Evolutionary conservation across 1,140 invertebrate species (phyloP), one percentile per base, ranked within the genome.

Genomic region (Centruroides vittatus): DNA sequence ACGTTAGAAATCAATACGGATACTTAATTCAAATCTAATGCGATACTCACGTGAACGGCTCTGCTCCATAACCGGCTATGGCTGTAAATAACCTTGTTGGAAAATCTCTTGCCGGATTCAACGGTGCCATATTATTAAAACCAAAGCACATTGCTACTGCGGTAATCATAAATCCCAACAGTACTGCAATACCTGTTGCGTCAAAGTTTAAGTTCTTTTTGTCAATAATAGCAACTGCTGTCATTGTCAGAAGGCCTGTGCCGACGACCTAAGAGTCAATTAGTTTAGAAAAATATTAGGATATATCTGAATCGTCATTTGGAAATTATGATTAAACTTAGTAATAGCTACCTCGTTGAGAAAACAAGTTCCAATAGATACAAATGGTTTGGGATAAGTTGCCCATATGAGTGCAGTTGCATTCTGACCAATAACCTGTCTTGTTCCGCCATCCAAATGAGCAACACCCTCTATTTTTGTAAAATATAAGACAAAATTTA

Each of bases 41-140:
- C 41, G 8, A 41, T 8, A 41, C 41, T 41, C 41, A 41, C 41
- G 41, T 41, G 8, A 41, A 41, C 3, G 41, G 5, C 3, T 41
- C 41, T 6, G 61, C 61, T 3, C 80, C 81, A 76, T 80, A 82
- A 23, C 81, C 81, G 47, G 75, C 77, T 5, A 80, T 64, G 3
- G 74, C 66, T 0, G 76, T 77, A 67, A 83, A 82, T 8, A 81
- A 59, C 41, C 81, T 69, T 4, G 82, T 82, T 0, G 74, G 74
- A 3, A 84, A 68, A 69, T 83, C 82, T 55, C 82, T 69, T 12
- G 82, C 82, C 5, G 82, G 82, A 69, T 83, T 83, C 57, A 84
- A 73, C 6, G 81, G 78, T 61, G 77, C 81, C 7, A 80, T 80
- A 62, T 78, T 79, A 70, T 84, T 84, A 47, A 72, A 70, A 9